Percentiles rank a stretch among this genome's conserved stretches.
phyloP scores from a whole-genome alignment of 2,797 vertebrate genomes.

The Ciconia nigra region DNA sequence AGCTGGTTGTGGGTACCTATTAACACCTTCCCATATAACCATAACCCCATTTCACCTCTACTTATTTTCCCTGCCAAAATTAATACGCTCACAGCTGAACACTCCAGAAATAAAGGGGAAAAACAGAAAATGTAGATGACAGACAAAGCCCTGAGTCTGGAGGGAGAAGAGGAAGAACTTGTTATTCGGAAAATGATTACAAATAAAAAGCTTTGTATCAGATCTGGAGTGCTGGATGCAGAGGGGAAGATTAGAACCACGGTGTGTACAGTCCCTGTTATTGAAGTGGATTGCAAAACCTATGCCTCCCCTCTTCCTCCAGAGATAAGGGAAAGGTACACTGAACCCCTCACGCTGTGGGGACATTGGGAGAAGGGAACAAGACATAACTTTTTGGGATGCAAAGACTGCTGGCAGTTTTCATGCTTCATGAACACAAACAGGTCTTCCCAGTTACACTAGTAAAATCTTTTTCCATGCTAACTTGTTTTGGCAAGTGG shows the following conservation, averaged over 20 bases:
- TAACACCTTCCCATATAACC: background rate
- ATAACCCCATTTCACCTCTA: background rate
- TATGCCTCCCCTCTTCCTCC: background rate
- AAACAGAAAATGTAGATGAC: background rate
- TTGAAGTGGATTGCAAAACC: background rate
- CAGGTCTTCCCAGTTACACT: background rate
- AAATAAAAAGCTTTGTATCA: background rate
- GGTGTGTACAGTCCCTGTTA: rapidly evolving
- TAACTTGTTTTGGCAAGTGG: conserved; percentile 2
- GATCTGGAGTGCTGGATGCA: background rate
- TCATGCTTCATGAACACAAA: background rate
- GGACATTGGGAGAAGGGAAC: background rate
- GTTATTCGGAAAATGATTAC: background rate
- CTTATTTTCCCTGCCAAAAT: background rate
- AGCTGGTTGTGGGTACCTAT: background rate
- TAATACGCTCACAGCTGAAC: background rate
- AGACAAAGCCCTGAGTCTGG: background rate
- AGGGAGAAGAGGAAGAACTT: background rate
- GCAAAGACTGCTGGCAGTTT: background rate
- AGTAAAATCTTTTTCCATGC: background rate
- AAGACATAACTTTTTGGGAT: background rate
- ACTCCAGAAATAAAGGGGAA: background rate
- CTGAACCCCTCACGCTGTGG: background rate
- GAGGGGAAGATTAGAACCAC: background rate
- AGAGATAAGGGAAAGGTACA: background rate